These are phyloP conservation scores for Otolemur crassicaudatus DNA, from an alignment of 2,797 vertebrate species.

Conservation along the genomic window DNA sequence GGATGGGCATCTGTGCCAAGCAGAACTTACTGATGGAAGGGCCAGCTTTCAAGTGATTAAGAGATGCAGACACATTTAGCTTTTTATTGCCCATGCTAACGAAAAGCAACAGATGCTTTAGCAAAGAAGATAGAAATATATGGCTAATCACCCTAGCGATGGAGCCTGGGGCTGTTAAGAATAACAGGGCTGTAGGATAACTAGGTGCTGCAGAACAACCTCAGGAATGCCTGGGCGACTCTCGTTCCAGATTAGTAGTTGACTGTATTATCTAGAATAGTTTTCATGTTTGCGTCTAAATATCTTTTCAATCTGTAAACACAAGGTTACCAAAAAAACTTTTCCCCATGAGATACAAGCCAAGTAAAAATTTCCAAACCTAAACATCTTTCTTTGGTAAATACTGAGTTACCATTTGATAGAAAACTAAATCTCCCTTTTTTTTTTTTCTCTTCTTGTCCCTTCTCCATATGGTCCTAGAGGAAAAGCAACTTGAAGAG, in stretches of 20 bases:
- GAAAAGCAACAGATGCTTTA: constrained; percentile 6
- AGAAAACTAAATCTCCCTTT: background rate
- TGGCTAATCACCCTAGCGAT: background rate
- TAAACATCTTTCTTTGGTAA: constrained; percentile 5
- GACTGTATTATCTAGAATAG: background rate
- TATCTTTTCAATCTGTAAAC: constrained; percentile 34
- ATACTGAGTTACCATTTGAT: background rate
- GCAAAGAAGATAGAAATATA: background rate
- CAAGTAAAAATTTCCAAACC: constrained; percentile 45
- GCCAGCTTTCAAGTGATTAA: constrained; percentile 1
- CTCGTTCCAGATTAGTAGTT: background rate
- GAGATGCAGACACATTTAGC: background rate
- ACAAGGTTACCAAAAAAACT: background rate
- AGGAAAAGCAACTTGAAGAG: constrained; percentile 4
- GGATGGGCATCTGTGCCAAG: background rate
- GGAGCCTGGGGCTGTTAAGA: background rate
- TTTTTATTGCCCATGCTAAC: background rate
- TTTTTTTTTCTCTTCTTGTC: too few relatives aligned
- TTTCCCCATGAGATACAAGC: background rate
- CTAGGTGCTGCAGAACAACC: background rate
- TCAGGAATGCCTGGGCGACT: background rate
- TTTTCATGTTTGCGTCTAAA: constrained; percentile 4
- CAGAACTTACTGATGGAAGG: background rate
- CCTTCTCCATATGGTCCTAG: background rate
- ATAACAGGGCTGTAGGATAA: too few relatives aligned